Conservation (phyloP, 2,888 invertebrate genomes). For the Limnephilus auricula region DNA sequence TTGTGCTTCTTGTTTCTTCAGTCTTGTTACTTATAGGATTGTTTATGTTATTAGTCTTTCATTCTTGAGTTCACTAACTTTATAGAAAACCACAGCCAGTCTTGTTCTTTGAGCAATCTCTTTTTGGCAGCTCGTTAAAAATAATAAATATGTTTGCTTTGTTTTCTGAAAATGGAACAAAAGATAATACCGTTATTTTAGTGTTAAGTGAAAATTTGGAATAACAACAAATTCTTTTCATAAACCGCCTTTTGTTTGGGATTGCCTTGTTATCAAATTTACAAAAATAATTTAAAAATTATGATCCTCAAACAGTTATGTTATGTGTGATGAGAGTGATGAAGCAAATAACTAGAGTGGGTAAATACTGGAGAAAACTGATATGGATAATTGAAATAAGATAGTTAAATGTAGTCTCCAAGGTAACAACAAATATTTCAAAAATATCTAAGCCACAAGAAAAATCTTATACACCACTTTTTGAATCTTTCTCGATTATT, state of each 20-base stretch:
- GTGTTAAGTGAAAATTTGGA: no score
- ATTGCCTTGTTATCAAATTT: neutral
- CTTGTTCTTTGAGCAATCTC: conserved; percentile 30
- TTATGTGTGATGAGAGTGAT: no score
- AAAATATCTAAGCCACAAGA: neutral
- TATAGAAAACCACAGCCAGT: conserved; percentile 24
- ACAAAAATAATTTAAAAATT: no score
- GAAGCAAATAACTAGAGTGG: no score
- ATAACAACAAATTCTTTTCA: no score
- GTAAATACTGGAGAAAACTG: no score
- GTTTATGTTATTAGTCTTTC: conserved; percentile 7
- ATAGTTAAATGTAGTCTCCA: no score
- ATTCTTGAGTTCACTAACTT: conserved; percentile 28
- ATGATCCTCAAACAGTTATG: no score
- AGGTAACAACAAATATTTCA: neutral
- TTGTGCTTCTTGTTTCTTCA: conserved; percentile 16
- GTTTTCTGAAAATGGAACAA: neutral
- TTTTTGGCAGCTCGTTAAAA: conserved; percentile 24
- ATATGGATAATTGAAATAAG: no score
- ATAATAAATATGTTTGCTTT: neutral
- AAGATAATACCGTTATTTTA: neutral
- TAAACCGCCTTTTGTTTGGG: neutral
- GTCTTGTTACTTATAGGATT: conserved; percentile 29
- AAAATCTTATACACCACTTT: no score
- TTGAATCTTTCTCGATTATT: no score